A percentile compares a stretch with the other conserved stretches of the same genome.
Conservation (phyloP, 2,113 vertebrate genomes). For the Sminthopsis crassicaudata region DNA sequence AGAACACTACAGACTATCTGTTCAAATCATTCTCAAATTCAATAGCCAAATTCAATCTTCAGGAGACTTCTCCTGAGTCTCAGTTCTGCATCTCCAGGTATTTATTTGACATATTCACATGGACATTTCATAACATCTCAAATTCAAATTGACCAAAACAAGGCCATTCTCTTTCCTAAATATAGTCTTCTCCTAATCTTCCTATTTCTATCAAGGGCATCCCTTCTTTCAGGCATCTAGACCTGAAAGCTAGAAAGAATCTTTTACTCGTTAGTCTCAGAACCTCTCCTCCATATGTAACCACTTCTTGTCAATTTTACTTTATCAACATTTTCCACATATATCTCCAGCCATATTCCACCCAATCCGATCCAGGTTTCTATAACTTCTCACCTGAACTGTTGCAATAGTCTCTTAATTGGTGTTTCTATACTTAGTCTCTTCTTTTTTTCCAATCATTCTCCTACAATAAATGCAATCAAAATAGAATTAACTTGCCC, state of each 20-base stretch:
- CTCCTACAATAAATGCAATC: background rate
- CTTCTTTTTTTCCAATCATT: background rate
- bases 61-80: background rate
- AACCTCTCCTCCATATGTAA: background rate
- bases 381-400: background rate
- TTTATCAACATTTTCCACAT: background rate
- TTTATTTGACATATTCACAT: background rate
- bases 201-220: background rate
- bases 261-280: background rate
- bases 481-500: background rate
- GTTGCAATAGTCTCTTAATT: background rate
- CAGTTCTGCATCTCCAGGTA: background rate
- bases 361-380: background rate
- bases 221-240: background rate
- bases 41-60: background rate
- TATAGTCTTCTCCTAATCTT: background rate
- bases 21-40: background rate
- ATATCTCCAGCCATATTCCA: background rate
- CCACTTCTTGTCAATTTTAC: background rate
- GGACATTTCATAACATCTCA: background rate
- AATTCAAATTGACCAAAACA: background rate
- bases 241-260: background rate
- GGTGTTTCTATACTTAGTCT: background rate
- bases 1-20: no score
- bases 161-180: background rate